A percentile compares a stretch with the other conserved stretches of the same genome.
phyloP scores from a whole-genome alignment of 2,888 invertebrate genomes.

The Anaspis maculata region DNA sequence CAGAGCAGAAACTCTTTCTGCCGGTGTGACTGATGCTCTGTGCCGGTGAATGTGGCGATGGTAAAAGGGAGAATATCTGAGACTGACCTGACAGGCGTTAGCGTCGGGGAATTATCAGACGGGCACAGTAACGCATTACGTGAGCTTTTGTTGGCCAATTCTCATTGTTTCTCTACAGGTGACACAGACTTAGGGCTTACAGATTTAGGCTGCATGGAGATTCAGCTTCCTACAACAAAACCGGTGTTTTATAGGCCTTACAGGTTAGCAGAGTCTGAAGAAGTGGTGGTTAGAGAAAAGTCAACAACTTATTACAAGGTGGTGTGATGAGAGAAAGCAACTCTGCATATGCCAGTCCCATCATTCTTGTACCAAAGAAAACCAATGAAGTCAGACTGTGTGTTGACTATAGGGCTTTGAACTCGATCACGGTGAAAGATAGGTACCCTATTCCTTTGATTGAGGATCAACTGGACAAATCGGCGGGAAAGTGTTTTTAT shows the following conservation, averaged over 20 bases:
- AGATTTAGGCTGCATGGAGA: constrained; percentile 13
- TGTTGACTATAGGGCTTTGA: constrained; percentile 16
- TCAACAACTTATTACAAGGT: constrained; percentile 12
- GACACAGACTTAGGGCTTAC: constrained; percentile 15
- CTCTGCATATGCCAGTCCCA: constrained; percentile 16
- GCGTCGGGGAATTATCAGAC: too few relatives aligned
- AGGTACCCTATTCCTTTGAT: constrained; percentile 13
- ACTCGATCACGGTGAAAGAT: too few relatives aligned
- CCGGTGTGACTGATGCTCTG: neutral
- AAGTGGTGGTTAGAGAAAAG: constrained; percentile 13
- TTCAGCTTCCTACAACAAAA: constrained; percentile 10
- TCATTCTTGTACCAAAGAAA: constrained; percentile 14
- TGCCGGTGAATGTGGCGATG: neutral
- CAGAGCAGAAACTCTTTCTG: neutral
- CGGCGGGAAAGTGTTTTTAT: too few relatives aligned
- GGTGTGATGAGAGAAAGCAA: constrained; percentile 10
- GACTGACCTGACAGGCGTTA: too few relatives aligned
- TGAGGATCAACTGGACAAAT: constrained; percentile 12
- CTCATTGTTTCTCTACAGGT: too few relatives aligned
- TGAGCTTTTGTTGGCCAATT: constrained; percentile 2
- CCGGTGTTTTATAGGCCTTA: constrained; percentile 18
- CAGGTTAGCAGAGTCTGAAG: constrained; percentile 14
- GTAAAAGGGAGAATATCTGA: neutral
- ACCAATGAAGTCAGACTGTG: constrained; percentile 11
- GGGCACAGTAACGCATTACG: constrained; percentile 9